These are phyloP conservation scores for Anastrepha obliqua DNA, from an alignment of 1,140 invertebrate species.

Conservation along the genomic window DNA sequence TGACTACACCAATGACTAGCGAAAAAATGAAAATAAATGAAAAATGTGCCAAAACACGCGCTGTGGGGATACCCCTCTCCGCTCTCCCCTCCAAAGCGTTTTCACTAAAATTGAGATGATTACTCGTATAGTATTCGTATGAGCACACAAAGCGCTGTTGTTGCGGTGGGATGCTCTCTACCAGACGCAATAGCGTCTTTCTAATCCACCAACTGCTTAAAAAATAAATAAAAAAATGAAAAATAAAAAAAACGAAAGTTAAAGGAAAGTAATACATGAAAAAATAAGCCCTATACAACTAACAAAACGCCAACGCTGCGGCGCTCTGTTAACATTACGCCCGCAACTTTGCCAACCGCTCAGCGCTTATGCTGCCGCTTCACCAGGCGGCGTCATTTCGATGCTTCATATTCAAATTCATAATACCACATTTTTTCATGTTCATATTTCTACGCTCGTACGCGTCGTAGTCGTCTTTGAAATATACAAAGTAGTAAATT, in stretches of 20 bases:
- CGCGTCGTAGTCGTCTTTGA: background rate
- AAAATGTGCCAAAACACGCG: constrained; percentile 48
- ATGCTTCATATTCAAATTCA: constrained; percentile 73
- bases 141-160: background rate
- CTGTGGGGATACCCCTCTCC: background rate
- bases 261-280: constrained; percentile 28
- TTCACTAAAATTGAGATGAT: constrained; percentile 39
- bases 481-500: background rate
- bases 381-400: constrained; percentile 58
- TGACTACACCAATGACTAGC: constrained; percentile 37
- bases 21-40: constrained; percentile 37
- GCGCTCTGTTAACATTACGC: background rate
- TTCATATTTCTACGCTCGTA: constrained; percentile 45
- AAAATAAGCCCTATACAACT: background rate
- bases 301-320: background rate
- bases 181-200: constrained; percentile 44
- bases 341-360: background rate
- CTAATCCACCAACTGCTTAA: constrained; percentile 28
- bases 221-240: background rate
- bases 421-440: constrained; percentile 70
- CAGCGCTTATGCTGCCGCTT: background rate
- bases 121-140: constrained; percentile 16
- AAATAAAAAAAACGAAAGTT: background rate
- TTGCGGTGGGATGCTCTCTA: background rate
- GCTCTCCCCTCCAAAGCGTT: background rate